Base-by-base conservation (phyloP, 2,888 invertebrate species). In the Nomada fucata region DNA sequence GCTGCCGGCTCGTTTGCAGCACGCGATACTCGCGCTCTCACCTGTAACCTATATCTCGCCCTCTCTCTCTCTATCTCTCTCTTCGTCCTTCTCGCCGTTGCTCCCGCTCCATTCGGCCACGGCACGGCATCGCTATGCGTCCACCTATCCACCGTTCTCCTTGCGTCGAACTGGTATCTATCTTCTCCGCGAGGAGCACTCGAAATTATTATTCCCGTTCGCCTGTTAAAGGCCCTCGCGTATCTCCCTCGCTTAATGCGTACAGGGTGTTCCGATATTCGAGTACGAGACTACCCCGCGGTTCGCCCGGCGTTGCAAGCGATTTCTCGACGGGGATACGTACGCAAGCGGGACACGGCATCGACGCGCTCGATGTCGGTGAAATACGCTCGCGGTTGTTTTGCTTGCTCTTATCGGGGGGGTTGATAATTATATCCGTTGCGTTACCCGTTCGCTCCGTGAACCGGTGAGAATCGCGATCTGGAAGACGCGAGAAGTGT, bases 1-100 rank as follows among this genome's bases (percentile, higher is more conserved):
- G 92, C 92, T 92, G 92, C 92, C 90, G 92, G 91, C 91, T 92
- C 91, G 92, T 92, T 92, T 92, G 91, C 91, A 91, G 92, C 93
- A 93, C 93, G 93, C 92, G 91, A 92, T 90, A 89, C 89, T 86
- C 87, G 88, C 89, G 90, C 91, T 91, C 91, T 93, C 93, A 93
- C 93, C 93, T 93, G 93, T 92, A 92, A 92, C 92, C 91, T 90
- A 91, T 91, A 88, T 89, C 90, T 86, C 87, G 79, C 85, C 84
- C 85, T 86, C 64, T 87, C 84, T 65, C 86, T 72, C 71, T 81
- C 36, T 52, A 0, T 23, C 86, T 72, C 71, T 81, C 36, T 52
- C 69, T 42, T 42, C 15, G 3, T 44, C 47, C 59, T 18, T 47
- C 42, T 72, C 26, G 18, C 23, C 29, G n/a, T 57, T 42, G 7